These are phyloP conservation scores for Alosa alosa DNA, from an alignment of 2,113 vertebrate species.

Conservation along the genomic window DNA sequence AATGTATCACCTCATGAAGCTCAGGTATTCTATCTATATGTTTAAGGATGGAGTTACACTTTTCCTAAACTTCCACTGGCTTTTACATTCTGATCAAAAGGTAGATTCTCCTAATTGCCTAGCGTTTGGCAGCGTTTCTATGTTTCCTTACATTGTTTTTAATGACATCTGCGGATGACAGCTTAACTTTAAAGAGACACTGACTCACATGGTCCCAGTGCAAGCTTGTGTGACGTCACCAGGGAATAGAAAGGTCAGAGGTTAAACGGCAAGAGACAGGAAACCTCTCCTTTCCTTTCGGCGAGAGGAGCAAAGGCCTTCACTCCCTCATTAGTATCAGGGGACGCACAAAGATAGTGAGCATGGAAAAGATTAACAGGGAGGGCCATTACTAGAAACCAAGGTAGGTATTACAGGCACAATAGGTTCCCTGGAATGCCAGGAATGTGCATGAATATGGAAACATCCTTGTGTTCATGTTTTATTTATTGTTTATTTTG, in stretches of 20 bases:
- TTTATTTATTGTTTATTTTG: neutral
- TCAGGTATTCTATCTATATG: too few species aligned
- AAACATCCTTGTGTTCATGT: neutral
- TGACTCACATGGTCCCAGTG: neutral
- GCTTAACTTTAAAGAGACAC: neutral
- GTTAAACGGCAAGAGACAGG: neutral
- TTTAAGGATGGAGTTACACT: too few species aligned
- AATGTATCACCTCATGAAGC: neutral
- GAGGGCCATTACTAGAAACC: slow-evolving; percentile 2
- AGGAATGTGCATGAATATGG: slow-evolving; percentile 21
- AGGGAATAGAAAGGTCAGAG: neutral
- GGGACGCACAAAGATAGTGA: neutral
- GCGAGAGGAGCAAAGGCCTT: neutral
- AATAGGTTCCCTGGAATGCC: slow-evolving; percentile 19
- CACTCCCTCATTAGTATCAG: neutral
- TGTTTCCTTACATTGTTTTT: neutral
- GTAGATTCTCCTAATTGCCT: neutral
- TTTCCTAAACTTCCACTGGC: too few species aligned
- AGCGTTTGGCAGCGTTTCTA: neutral
- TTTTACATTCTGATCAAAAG: neutral
- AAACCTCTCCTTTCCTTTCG: neutral
- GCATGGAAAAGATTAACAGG: slow-evolving; percentile 32
- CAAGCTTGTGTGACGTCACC: neutral
- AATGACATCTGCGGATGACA: neutral
- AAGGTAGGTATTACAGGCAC: slow-evolving; percentile 17